A percentile compares a stretch with the other conserved stretches of the same genome.
These are phyloP conservation scores for Meriones psammophilus DNA, from an alignment of 2,797 vertebrate species.

Conservation along the genomic window DNA sequence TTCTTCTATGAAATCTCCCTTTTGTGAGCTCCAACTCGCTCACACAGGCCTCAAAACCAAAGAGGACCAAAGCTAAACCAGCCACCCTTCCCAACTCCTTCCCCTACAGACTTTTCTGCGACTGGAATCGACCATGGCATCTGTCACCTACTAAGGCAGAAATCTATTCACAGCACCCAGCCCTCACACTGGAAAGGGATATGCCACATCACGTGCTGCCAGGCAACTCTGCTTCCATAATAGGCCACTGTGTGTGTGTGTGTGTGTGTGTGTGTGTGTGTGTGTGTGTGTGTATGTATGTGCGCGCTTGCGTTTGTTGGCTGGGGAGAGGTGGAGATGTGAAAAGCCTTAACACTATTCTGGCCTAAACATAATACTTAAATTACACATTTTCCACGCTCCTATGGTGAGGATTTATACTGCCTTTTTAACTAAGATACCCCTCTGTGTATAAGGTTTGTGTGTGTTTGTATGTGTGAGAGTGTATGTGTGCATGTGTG, in stretches of 20 bases:
- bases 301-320: background rate
- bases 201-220: background rate
- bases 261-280: too few species aligned
- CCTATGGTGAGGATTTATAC: background rate
- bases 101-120: background rate
- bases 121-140: background rate
- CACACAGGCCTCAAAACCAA: background rate
- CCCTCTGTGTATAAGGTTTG: too few species aligned
- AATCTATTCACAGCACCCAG: background rate
- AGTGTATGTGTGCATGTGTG: too few species aligned
- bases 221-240: background rate
- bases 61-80: background rate
- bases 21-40: slow-evolving; percentile 37
- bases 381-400: background rate
- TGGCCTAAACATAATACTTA: background rate
- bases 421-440: background rate
- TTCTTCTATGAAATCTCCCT: background rate
- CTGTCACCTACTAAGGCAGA: background rate
- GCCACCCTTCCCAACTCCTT: background rate
- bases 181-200: background rate
- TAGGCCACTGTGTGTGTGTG: background rate
- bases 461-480: too few species aligned
- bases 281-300: background rate
- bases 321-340: background rate
- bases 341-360: background rate